These are phyloP conservation scores for Melipona quadrifasciata DNA, from an alignment of 1,140 invertebrate species.

Conservation along the genomic window DNA sequence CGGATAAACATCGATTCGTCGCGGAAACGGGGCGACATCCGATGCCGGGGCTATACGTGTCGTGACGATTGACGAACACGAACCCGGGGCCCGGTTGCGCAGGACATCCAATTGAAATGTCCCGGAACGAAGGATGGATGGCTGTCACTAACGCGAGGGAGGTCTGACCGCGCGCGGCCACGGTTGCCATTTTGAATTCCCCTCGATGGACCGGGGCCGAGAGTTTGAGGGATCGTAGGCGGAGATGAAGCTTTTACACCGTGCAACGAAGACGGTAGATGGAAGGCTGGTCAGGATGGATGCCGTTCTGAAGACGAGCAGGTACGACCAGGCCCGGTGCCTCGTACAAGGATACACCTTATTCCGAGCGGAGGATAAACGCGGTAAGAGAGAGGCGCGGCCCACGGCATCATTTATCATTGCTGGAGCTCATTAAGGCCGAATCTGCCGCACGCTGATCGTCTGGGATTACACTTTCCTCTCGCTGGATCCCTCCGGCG, in stretches of 20 bases:
- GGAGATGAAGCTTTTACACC: slow-evolving; percentile 78
- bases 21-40: background rate
- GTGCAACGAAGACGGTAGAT: slow-evolving; percentile 71
- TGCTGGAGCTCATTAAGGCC: slow-evolving; percentile 78
- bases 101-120: slow-evolving; percentile 76
- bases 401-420: slow-evolving; percentile 79
- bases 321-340: slow-evolving; percentile 18
- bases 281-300: slow-evolving; percentile 68
- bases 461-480: slow-evolving; percentile 77
- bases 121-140: slow-evolving; percentile 72
- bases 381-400: slow-evolving; percentile 69
- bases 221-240: slow-evolving; percentile 81
- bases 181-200: slow-evolving; percentile 81
- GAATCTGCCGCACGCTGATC: slow-evolving; percentile 79
- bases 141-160: slow-evolving; percentile 73
- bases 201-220: slow-evolving; percentile 70
- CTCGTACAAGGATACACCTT: slow-evolving; percentile 72
- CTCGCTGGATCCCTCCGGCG: slow-evolving; percentile 62
- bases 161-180: slow-evolving; percentile 54
- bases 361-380: slow-evolving; percentile 72
- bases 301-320: slow-evolving; percentile 56
- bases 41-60: background rate
- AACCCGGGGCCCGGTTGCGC: background rate
- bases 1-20: background rate
- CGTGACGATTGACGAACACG: background rate